Evolutionary conservation across 2,797 vertebrate species (phyloP).

Genomic region (Podarcis siculus): DNA sequence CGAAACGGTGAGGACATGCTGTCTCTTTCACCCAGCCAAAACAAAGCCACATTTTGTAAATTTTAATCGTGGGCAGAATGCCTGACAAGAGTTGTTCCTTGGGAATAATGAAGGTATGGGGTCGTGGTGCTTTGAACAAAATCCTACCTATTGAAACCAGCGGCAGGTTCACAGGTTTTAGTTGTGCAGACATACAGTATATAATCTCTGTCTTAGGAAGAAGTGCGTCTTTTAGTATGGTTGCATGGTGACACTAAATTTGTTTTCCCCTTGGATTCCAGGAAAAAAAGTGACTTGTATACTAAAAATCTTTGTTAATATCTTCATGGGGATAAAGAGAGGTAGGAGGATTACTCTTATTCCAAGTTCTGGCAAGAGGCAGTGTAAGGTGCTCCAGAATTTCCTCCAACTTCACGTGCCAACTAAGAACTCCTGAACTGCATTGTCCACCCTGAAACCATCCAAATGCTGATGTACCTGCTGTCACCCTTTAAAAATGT

Average conservation of each 20-base stretch:
- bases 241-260: background rate
- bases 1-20: conserved; percentile 37
- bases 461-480: background rate
- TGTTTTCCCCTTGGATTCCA: background rate
- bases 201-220: background rate
- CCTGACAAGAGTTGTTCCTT: conserved; percentile 47
- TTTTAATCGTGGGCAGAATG: conserved; percentile 44
- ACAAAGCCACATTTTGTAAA: conserved; percentile 11
- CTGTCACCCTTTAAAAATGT: background rate
- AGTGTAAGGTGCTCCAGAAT: background rate
- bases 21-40: background rate
- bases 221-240: background rate
- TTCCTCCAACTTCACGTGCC: background rate
- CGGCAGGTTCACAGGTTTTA: background rate
- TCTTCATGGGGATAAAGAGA: background rate
- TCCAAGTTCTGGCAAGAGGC: background rate
- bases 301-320: background rate
- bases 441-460: background rate
- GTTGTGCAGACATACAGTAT: background rate
- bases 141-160: background rate
- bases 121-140: background rate
- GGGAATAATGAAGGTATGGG: conserved; percentile 27
- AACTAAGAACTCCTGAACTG: background rate
- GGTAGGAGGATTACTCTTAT: background rate
- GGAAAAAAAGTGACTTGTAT: background rate